A percentile compares a stretch with the other conserved stretches of the same genome.
Evolutionary conservation across 2,797 vertebrate genomes (phyloP).

Genomic region (Rachycentron canadum): DNA sequence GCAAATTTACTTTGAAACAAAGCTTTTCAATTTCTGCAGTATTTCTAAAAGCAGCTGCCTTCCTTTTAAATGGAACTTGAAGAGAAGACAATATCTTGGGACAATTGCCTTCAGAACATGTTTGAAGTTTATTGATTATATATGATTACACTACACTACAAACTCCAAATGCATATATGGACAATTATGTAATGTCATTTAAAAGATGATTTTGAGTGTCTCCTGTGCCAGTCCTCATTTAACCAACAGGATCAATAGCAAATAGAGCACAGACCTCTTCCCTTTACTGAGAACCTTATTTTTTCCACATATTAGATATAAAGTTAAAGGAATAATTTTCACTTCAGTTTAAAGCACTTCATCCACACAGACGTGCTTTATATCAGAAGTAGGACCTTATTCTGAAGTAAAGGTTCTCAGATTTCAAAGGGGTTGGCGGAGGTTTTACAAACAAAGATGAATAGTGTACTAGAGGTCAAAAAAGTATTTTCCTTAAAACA

Average conservation of each 20-base stretch:
- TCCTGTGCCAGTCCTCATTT: slow-evolving; percentile 26
- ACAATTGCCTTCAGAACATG: slow-evolving; percentile 12
- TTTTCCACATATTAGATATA: slow-evolving; percentile 23
- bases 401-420: slow-evolving; percentile 32
- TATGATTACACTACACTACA: not conserved
- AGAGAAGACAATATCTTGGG: not conserved
- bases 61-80: slow-evolving; percentile 24
- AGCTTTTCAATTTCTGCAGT: not conserved
- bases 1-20: not conserved
- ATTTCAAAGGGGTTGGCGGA: slow-evolving; percentile 41
- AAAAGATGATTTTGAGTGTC: slow-evolving; percentile 15
- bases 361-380: slow-evolving; percentile 29
- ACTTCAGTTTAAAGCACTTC: slow-evolving; percentile 36
- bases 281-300: slow-evolving; percentile 12
- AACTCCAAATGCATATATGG: slow-evolving; percentile 7
- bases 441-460: slow-evolving; percentile 48
- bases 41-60: not conserved
- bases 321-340: slow-evolving; percentile 38
- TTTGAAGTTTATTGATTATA: slow-evolving; percentile 40
- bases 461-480: slow-evolving; percentile 50
- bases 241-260: slow-evolving; percentile 32
- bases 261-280: slow-evolving; percentile 23
- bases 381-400: slow-evolving; percentile 28
- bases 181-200: slow-evolving; percentile 21
- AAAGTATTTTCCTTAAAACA: slow-evolving; percentile 38